Percentiles rank a stretch among this genome's conserved stretches.
Evolutionary conservation across 2,888 invertebrate species (phyloP).

Genomic region (Morinoia aosen): DNA sequence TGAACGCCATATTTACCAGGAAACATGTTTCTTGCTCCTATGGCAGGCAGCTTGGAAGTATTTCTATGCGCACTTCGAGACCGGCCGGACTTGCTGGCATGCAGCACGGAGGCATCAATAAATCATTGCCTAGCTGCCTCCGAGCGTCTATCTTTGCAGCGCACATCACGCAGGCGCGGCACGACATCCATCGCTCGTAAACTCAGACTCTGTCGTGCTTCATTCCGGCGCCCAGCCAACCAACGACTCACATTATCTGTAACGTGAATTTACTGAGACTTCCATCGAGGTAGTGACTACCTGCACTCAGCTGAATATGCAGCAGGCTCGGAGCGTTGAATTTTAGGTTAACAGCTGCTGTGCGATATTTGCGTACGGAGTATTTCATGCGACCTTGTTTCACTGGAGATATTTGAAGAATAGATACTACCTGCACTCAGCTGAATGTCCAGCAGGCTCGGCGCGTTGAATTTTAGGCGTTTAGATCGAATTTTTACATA

Average conservation of each 20-base stretch:
- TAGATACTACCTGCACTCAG: not conserved
- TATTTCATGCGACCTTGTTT: too few species aligned
- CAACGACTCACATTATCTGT: not conserved
- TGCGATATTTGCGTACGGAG: not conserved
- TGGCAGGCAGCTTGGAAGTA: not conserved
- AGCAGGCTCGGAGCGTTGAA: not conserved
- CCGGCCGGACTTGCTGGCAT: slow-evolving; percentile 5
- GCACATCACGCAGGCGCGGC: slow-evolving; percentile 2
- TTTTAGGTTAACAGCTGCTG: not conserved
- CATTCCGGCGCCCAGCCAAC: not conserved
- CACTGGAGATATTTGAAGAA: not conserved
- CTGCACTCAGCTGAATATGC: not conserved
- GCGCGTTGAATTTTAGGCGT: not conserved
- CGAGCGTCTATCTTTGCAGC: not conserved
- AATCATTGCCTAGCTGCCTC: slow-evolving; percentile 19
- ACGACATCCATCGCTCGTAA: slow-evolving; percentile 15
- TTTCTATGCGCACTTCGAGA: not conserved
- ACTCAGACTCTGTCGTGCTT: slow-evolving; percentile 10
- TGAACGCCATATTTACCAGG: not conserved
- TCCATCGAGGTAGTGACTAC: not conserved
- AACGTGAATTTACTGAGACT: not conserved
- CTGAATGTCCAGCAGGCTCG: not conserved
- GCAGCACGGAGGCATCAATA: slow-evolving; percentile 16
- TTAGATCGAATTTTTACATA: too few species aligned
- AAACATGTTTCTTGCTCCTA: not conserved